Conservation (phyloP, 1,140 invertebrate species). For the Portunus trituberculatus region DNA sequence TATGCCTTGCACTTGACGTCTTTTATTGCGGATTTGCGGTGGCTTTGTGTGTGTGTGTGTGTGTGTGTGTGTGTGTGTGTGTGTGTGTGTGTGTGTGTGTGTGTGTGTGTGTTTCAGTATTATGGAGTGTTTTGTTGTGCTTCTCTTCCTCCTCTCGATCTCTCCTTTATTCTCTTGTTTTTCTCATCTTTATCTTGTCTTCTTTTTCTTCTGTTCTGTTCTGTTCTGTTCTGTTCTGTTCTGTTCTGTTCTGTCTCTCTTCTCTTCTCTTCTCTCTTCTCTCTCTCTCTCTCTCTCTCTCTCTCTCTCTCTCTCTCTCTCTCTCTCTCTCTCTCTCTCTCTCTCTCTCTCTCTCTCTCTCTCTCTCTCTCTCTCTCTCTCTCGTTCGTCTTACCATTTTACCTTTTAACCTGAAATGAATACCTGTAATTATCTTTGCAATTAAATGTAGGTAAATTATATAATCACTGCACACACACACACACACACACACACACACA, state of each 20-base stretch:
- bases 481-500: too few species aligned
- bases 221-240: background rate
- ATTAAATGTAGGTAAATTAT: too few species aligned
- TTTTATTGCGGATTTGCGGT: background rate
- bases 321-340: background rate
- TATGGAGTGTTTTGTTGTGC: too few species aligned
- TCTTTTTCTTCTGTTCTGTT: background rate
- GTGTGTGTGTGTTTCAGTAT: too few species aligned
- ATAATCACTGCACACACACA: too few species aligned
- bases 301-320: background rate
- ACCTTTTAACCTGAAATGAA: too few species aligned
- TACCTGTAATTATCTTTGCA: too few species aligned
- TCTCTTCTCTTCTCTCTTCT: background rate
- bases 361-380: slow-evolving; percentile 49
- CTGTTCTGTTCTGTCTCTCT: background rate
- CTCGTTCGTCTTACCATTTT: too few species aligned
- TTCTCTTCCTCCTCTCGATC: background rate
- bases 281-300: background rate
- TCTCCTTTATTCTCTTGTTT: background rate
- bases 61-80: slow-evolving; percentile 36
- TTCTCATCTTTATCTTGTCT: background rate
- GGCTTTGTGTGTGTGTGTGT: slow-evolving; percentile 33
- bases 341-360: slow-evolving; percentile 36
- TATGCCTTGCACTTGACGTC: background rate
- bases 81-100: slow-evolving; percentile 15